Percentiles rank a stretch among this genome's conserved stretches.
phyloP scores from a whole-genome alignment of 2,888 invertebrate genomes.

The Teinopalpus imperialis region DNA sequence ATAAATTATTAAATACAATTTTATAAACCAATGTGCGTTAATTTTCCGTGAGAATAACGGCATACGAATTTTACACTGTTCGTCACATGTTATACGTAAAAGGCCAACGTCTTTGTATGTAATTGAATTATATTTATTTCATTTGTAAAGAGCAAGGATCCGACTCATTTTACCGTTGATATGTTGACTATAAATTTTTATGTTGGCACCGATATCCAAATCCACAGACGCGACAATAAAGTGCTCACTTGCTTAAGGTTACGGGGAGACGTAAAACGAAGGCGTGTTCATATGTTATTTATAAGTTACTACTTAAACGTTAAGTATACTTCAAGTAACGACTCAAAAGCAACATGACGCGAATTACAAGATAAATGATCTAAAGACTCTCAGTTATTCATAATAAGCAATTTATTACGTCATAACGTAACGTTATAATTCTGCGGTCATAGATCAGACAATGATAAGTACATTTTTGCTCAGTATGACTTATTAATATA shows the following conservation, averaged over 20 bases:
- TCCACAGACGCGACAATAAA: conserved; percentile 4
- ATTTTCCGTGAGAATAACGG: not conserved
- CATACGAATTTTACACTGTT: not conserved
- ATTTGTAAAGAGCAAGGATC: not conserved
- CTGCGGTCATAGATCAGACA: no score
- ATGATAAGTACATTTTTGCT: no score
- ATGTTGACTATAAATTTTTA: conserved; percentile 16
- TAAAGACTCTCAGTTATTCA: no score
- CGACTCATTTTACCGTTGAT: not conserved
- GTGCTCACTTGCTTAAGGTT: conserved; percentile 9
- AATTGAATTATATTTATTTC: not conserved
- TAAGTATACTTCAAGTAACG: not conserved
- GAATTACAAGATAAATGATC: no score
- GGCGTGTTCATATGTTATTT: not conserved
- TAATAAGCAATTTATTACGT: no score
- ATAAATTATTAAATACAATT: no score
- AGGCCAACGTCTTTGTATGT: not conserved
- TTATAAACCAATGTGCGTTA: not conserved
- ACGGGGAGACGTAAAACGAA: conserved; percentile 4
- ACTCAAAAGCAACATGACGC: no score
- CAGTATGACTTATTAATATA: no score
- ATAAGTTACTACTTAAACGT: conserved; percentile 1
- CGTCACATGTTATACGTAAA: not conserved
- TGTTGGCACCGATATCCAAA: conserved; percentile 4
- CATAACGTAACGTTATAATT: no score